Conservation (phyloP, 2,797 vertebrate genomes). For the Malurus splendens region DNA sequence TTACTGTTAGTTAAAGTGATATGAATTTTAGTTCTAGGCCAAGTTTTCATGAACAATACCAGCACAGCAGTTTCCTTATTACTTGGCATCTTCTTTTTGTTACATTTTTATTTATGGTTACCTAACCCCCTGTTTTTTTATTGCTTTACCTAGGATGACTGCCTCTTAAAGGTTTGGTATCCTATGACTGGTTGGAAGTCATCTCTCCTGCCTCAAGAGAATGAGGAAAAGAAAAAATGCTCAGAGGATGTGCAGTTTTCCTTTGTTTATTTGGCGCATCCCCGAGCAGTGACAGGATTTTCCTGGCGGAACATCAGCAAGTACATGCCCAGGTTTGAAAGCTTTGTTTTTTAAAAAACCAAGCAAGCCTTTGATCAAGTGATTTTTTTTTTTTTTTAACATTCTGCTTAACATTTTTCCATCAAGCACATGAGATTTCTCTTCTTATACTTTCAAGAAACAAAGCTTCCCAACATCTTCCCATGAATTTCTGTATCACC, state of each 20-base stretch:
- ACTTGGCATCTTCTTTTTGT: background rate
- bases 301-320: conserved; percentile 82
- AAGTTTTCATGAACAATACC: background rate
- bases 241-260: conserved; percentile 72
- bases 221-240: conserved; percentile 76
- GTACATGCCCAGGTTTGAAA: conserved; percentile 78
- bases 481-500: background rate
- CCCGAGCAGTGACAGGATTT: conserved; percentile 78
- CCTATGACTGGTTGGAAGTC: conserved; percentile 92
- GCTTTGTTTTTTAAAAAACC: background rate
- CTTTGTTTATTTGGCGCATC: conserved; percentile 82
- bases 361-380: background rate
- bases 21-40: background rate
- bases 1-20: background rate
- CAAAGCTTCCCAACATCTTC: background rate
- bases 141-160: conserved; percentile 84
- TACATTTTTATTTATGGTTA: background rate
- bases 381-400: background rate
- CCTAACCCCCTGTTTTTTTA: background rate
- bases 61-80: background rate
- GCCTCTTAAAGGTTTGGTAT: conserved; percentile 96
- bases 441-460: background rate
- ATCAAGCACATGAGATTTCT: background rate
- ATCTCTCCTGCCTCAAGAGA: conserved; percentile 87
- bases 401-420: background rate